phyloP scores from a whole-genome alignment of 2,888 invertebrate species.

The Melinopterus prodromus region DNA sequence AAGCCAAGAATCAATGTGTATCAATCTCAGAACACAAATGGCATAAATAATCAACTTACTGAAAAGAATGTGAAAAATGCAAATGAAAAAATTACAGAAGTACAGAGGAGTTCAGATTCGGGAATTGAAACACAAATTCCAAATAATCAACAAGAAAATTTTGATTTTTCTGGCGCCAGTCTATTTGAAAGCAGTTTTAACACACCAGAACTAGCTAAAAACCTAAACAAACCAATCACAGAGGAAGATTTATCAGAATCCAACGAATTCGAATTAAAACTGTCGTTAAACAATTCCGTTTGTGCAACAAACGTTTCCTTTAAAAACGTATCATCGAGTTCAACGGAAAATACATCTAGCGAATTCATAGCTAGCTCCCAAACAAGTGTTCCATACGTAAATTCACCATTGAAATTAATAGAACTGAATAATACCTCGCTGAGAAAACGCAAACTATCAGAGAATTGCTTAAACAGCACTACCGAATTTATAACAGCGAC shows the following conservation, averaged over 20 bases:
- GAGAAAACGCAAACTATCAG: conserved; percentile 27
- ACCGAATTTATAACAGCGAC: conserved; percentile 52
- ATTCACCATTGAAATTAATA: conserved; percentile 21
- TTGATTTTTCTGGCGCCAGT: conserved; percentile 49
- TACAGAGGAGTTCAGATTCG: neutral
- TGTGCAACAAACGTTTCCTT: conserved; percentile 40
- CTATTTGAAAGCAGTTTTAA: conserved; percentile 51
- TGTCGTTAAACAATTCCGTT: conserved; percentile 35
- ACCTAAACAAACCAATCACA: neutral
- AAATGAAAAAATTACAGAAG: neutral
- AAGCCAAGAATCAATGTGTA: neutral
- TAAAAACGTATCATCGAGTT: conserved; percentile 21
- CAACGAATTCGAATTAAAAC: conserved; percentile 25
- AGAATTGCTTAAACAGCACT: conserved; percentile 8
- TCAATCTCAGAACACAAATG: neutral
- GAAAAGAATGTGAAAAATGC: neutral
- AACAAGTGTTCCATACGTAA: conserved; percentile 4
- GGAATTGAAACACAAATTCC: neutral
- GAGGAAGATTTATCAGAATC: conserved; percentile 39
- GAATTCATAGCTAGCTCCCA: conserved; percentile 37
- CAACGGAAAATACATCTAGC: conserved; percentile 31
- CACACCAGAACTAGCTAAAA: conserved; percentile 16
- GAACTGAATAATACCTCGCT: conserved; percentile 6
- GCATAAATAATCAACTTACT: neutral
- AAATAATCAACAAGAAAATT: conserved; percentile 10